These are phyloP conservation scores for Electrophaes corylata DNA, from an alignment of 2,888 invertebrate species.

Conservation along the genomic window DNA sequence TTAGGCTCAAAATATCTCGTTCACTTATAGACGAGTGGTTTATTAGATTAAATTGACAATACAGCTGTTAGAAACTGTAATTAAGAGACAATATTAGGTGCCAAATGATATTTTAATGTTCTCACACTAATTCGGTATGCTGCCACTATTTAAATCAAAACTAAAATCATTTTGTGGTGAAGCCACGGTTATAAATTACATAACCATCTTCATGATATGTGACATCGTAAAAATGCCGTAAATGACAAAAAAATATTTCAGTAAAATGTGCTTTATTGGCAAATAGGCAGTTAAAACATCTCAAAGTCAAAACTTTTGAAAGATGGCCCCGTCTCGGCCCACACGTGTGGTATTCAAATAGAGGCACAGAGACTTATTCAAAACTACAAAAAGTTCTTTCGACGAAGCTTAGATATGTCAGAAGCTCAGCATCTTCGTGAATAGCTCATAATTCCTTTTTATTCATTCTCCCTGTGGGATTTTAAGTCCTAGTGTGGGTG, in stretches of 20 bases:
- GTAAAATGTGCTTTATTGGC: constrained; percentile 23
- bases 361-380: constrained; percentile 38
- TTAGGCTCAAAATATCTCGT: constrained; percentile 60
- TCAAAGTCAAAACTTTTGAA: constrained; percentile 29
- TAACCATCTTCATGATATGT: constrained; percentile 25
- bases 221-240: constrained; percentile 23
- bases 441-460: constrained; percentile 35
- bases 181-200: constrained; percentile 22
- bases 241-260: constrained; percentile 13
- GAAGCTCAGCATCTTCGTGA: constrained; percentile 29
- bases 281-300: constrained; percentile 32
- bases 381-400: constrained; percentile 35
- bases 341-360: constrained; percentile 38
- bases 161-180: constrained; percentile 12
- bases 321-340: constrained; percentile 32
- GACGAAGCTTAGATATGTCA: constrained; percentile 36
- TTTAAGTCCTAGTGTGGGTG: constrained; percentile 22
- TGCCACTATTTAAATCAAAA: constrained; percentile 13
- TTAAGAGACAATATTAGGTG: constrained; percentile 26
- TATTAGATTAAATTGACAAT: constrained; percentile 42
- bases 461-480: constrained; percentile 21
- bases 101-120: constrained; percentile 25
- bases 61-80: constrained; percentile 27
- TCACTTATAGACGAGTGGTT: constrained; percentile 42
- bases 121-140: background rate